phyloP scores from a whole-genome alignment of 2,113 vertebrate genomes.

The Notothenia coriiceps region DNA sequence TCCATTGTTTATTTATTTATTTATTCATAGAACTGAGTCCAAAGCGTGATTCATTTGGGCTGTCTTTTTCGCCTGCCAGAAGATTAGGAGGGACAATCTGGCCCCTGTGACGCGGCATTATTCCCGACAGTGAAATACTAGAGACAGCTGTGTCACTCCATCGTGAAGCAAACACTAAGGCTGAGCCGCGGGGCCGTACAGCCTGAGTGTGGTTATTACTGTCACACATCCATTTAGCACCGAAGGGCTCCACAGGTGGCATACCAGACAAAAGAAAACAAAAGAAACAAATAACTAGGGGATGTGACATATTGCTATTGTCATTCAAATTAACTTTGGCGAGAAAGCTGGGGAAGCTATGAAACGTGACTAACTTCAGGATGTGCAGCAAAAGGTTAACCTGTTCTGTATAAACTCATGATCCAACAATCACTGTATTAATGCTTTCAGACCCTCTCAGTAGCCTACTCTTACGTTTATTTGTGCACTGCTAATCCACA shows the following conservation, averaged over 20 bases:
- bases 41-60: constrained; percentile 54
- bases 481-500: neutral
- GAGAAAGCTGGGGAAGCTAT: neutral
- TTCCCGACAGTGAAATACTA: constrained; percentile 70
- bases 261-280: constrained; percentile 16
- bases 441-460: neutral
- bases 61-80: constrained; percentile 46
- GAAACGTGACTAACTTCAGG: neutral
- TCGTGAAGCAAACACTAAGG: constrained; percentile 61
- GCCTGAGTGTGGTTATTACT: constrained; percentile 54
- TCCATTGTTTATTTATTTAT: constrained; percentile 53
- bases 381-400: neutral
- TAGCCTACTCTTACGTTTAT: no score
- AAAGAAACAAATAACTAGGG: constrained; percentile 3
- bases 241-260: constrained; percentile 57
- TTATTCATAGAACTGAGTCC: constrained; percentile 59
- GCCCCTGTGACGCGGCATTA: constrained; percentile 63
- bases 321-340: constrained; percentile 18
- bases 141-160: constrained; percentile 75
- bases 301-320: constrained; percentile 8
- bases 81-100: constrained; percentile 73
- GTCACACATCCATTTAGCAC: constrained; percentile 27
- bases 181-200: constrained; percentile 37
- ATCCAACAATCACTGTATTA: neutral
- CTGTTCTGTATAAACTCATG: neutral